phyloP scores from a whole-genome alignment of 2,888 invertebrate genomes.

The Bellardia pandia region DNA sequence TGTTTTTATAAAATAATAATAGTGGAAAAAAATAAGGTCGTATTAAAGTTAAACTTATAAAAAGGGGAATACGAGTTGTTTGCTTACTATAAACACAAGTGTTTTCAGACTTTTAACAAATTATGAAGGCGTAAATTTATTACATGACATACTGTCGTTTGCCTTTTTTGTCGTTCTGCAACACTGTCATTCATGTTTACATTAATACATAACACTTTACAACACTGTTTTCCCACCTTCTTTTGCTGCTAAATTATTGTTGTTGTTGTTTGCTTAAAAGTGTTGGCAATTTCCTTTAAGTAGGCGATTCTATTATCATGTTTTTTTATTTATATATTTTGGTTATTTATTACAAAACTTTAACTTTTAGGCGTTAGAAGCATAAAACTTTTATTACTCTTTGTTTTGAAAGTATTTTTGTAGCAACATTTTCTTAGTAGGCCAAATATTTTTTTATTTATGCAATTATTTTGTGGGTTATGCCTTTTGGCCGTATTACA shows the following conservation, averaged over 20 bases:
- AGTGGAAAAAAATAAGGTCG: neutral
- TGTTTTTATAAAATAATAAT: no score
- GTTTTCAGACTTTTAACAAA: neutral
- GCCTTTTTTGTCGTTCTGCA: neutral
- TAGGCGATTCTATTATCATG: constrained; percentile 59
- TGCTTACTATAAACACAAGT: neutral
- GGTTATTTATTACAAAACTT: constrained; percentile 41
- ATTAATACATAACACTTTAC: neutral
- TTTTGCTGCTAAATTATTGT: neutral
- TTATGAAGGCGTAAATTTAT: constrained; percentile 7
- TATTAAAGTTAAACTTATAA: no score
- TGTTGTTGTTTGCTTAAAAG: neutral
- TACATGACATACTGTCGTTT: neutral
- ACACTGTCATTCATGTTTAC: neutral
- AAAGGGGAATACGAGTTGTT: no score
- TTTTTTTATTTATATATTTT: neutral
- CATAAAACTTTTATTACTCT: constrained; percentile 13
- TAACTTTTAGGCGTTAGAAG: constrained; percentile 37
- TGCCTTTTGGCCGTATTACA: constrained; percentile 40
- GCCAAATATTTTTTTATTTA: constrained; percentile 39
- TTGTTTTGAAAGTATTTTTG: constrained; percentile 28
- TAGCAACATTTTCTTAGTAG: neutral
- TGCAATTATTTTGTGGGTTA: constrained; percentile 58
- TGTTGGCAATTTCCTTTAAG: constrained; percentile 53
- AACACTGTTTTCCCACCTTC: neutral